Base-by-base conservation (phyloP, 2,113 vertebrate genomes). In the Ictalurus punctatus region DNA sequence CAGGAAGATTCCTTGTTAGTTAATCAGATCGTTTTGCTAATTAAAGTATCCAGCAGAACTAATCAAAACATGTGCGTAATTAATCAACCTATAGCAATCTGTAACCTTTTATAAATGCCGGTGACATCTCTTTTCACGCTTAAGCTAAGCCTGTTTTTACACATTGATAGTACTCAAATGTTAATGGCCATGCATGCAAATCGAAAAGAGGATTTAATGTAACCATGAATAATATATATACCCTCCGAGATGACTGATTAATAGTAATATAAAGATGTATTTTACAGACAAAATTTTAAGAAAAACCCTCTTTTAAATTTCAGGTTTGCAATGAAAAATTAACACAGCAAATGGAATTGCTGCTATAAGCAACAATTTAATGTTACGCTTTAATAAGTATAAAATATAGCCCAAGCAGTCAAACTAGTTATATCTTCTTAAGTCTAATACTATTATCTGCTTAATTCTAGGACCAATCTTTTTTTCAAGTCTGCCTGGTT, bases 41-140 rank as follows among this genome's bases (percentile, higher is more conserved):
- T 96, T 95, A 96, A 96, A 96, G 91, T 92, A 95, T 95, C 94
- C 93, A 94, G 95, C 95, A 95, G 95, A 97, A 96, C 95, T 96
- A 96, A 96, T 96, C 95, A 94, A 94, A 96, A 96, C 96, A 96
- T 92, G n/a, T 86, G 89, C 93, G 95, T 95, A 97, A 96, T 96
- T 97, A 96, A 96, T 97, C 94, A 96, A 94, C 94, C 94, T 92
- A 94, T 96, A 95, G 93, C 95, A 96, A 95, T 93, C 92, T 95
- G 83, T 94, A 95, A 93, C 92, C 92, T 90, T 88, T 92, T 0
- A 3, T 86, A 93, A 89, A 89, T 94, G 94, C 93, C 95, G 94
- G 93, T 95, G 96, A 97, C 95, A 96, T 96, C 94, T 96, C 95
- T 94, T 94, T 96, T 95, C 94, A 95, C 93, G 89, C 86, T 92